Conservation (phyloP, 92 coral and sea anemone genomes). For the Diadumene lineata region DNA sequence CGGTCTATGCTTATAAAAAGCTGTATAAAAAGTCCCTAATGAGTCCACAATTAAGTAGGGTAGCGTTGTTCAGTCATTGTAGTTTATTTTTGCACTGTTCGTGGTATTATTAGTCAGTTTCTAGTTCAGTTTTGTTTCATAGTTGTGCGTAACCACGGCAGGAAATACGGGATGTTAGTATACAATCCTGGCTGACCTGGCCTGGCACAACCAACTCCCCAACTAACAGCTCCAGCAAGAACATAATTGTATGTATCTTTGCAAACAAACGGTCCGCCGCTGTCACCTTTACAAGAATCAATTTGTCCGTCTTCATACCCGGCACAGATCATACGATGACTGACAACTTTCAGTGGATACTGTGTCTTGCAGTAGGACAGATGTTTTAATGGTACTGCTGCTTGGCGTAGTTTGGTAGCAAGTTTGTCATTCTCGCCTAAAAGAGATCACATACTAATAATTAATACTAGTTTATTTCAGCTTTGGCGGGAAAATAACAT, state of each 20-base stretch:
- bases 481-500: no score
- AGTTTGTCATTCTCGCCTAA: constrained; percentile 41
- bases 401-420: constrained; percentile 64
- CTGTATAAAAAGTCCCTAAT: no score
- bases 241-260: constrained; percentile 38
- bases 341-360: constrained; percentile 45
- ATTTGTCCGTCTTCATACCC: constrained; percentile 68
- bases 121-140: constrained; percentile 18
- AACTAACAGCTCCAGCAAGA: constrained; percentile 70
- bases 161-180: constrained; percentile 57
- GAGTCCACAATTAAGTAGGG: no score
- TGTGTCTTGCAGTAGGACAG: constrained; percentile 49
- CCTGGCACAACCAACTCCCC: constrained; percentile 85
- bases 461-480: no score
- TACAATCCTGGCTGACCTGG: constrained; percentile 72
- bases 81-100: no score
- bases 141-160: constrained; percentile 54
- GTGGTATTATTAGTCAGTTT: not conserved
- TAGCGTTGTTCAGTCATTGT: no score
- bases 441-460: not conserved
- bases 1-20: no score
- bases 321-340: constrained; percentile 77
- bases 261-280: constrained; percentile 89
- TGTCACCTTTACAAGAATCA: constrained; percentile 85
- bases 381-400: constrained; percentile 51